These are phyloP conservation scores for Orthosia incerta DNA, from an alignment of 2,888 invertebrate species.

Conservation along the genomic window DNA sequence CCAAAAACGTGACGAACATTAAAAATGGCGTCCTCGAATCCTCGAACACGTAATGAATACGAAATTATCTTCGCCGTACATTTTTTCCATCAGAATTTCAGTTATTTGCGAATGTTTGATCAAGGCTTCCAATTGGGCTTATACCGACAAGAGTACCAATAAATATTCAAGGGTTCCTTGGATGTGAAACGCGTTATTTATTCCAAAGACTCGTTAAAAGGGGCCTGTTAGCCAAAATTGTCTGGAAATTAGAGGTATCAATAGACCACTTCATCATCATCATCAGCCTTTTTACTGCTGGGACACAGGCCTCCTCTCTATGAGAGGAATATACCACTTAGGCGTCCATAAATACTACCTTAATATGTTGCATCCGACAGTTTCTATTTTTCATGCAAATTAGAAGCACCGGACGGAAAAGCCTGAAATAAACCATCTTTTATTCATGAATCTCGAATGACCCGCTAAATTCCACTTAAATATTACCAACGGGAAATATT, in stretches of 20 bases:
- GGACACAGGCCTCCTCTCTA: too few relatives aligned
- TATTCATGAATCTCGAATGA: constrained; percentile 42
- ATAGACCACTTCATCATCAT: too few relatives aligned
- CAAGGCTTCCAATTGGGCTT: constrained; percentile 32
- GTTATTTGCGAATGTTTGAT: constrained; percentile 50
- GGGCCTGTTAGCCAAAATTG: neutral
- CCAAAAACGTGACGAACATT: constrained; percentile 69
- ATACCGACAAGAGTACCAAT: constrained; percentile 22
- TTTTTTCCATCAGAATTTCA: constrained; percentile 34
- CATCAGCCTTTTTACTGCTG: too few relatives aligned
- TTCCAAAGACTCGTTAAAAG: neutral
- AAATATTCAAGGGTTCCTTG: constrained; percentile 37
- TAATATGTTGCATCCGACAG: constrained; percentile 3
- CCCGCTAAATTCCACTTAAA: constrained; percentile 41
- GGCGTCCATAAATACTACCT: constrained; percentile 4
- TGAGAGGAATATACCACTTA: neutral
- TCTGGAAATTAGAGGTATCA: neutral
- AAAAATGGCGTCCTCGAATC: constrained; percentile 69
- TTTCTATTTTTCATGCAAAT: constrained; percentile 43
- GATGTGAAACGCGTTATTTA: constrained; percentile 17
- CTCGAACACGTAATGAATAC: constrained; percentile 69
- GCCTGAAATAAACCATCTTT: constrained; percentile 34
- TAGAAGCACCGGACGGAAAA: constrained; percentile 20
- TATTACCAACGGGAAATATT: constrained; percentile 33
- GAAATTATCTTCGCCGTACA: constrained; percentile 59